A percentile compares a stretch with the other conserved stretches of the same genome.
Evolutionary conservation across 1,140 invertebrate species (phyloP).

Genomic region (Doryteuthis pealeii): DNA sequence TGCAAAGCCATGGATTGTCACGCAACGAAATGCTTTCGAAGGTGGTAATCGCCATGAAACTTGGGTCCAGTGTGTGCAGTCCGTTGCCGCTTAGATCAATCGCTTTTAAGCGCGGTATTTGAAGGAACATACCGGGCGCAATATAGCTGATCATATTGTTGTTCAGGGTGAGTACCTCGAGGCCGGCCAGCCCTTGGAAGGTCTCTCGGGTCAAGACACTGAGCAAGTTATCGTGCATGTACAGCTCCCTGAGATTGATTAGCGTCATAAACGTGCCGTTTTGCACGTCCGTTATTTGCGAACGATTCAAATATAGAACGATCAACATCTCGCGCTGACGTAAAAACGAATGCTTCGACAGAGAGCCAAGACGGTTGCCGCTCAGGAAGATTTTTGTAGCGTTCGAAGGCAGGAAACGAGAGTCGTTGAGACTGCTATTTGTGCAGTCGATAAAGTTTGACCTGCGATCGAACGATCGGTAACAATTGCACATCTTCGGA

Average conservation of each 20-base stretch:
- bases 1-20: conserved; percentile 41
- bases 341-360: conserved; percentile 26
- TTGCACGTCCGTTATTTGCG: conserved; percentile 32
- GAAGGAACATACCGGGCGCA: conserved; percentile 26
- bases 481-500: conserved; percentile 30
- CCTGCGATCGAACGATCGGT: conserved; percentile 21
- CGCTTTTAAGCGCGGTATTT: conserved; percentile 17
- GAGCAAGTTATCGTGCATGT: conserved; percentile 36
- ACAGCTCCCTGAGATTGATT: conserved; percentile 26
- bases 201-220: conserved; percentile 17
- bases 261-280: conserved; percentile 34
- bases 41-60: conserved; percentile 2
- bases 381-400: conserved; percentile 35
- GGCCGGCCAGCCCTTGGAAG: conserved; percentile 28
- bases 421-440: conserved; percentile 20
- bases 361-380: conserved; percentile 32
- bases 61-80: conserved; percentile 22
- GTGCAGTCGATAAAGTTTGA: conserved; percentile 33
- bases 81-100: conserved; percentile 32
- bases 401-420: conserved; percentile 19
- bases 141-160: conserved; percentile 34
- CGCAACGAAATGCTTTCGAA: conserved; percentile 23
- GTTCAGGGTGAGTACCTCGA: conserved; percentile 35
- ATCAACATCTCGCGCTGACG: conserved; percentile 23
- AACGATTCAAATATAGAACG: conserved; percentile 36